Evolutionary conservation across 2,797 vertebrate species (phyloP), one percentile per base, ranked within the genome.

Genomic region (Petrocephalus schoutedeni): DNA sequence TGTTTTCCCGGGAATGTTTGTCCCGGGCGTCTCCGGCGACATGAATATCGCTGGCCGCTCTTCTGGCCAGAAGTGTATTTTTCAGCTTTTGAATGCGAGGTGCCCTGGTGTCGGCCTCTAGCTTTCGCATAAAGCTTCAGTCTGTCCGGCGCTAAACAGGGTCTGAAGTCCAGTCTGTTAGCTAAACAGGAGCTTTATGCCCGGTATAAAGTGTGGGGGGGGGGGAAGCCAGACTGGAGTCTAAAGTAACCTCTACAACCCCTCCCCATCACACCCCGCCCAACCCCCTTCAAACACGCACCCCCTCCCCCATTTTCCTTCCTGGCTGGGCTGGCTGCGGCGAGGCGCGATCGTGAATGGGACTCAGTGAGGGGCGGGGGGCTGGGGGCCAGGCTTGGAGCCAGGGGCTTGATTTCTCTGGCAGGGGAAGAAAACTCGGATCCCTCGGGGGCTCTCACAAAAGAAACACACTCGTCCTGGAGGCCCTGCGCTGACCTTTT

Each of bases 391-490:
- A 89, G 93, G 91, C 91, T 90, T 90, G 93, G 92, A 95, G 94
- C 94, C 93, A 92, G 92, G 90, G 91, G 93, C 92, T 94, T 94
- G 93, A 95, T 96, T 96, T 96, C 95, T 93, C 94, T 96, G 94
- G 95, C 95, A 95, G 90, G 92, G 94, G 94, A 94, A 94, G 94
- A 93, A 91, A 91, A 94, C 93, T 71, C 88, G 77, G 92, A 92
- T 94, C 92, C 92, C 88, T 91, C 3, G 88, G 94, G 95, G 95
- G 92, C 93, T 90, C 90, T 94, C 95, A 94, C 94, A 95, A 95
- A 96, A 95, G 95, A 95, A 95, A 94, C 94, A 93, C 91, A 92
- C 94, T 95, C 95, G 95, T 96, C 94, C 93, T 93, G 92, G 94
- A 95, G 95, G 93, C 94, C 92, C 90, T 87, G 91, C 90, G 93